These are phyloP conservation scores for Oreochromis mossambicus DNA, from an alignment of 2,797 vertebrate species.

Conservation along the genomic window DNA sequence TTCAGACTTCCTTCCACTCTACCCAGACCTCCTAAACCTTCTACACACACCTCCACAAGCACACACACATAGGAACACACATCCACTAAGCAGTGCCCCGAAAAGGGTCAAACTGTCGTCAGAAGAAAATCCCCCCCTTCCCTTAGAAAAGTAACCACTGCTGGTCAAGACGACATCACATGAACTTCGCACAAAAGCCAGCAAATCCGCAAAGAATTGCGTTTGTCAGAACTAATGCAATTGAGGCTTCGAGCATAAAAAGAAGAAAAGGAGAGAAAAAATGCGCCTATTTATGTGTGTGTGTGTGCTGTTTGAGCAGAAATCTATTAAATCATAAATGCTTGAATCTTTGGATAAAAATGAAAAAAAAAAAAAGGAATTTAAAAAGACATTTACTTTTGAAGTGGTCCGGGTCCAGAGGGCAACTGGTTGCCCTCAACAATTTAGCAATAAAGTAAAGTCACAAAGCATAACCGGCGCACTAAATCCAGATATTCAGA, in stretches of 20 bases:
- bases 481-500: slow-evolving; percentile 30
- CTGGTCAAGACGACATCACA: slow-evolving; percentile 16
- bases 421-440: not conserved
- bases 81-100: slow-evolving; percentile 7
- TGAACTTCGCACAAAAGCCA: slow-evolving; percentile 14
- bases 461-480: slow-evolving; percentile 25
- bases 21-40: slow-evolving; percentile 9
- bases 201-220: not conserved
- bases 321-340: not conserved
- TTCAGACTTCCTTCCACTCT: slow-evolving; percentile 48
- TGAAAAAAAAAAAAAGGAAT: not conserved
- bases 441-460: slow-evolving; percentile 49
- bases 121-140: slow-evolving; percentile 19
- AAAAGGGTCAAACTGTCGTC: slow-evolving; percentile 52
- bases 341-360: not conserved
- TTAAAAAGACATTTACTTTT: not conserved
- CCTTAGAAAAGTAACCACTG: slow-evolving; percentile 22
- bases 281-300: not conserved
- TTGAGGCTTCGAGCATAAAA: not conserved
- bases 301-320: not conserved
- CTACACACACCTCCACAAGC: not conserved
- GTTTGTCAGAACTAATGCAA: not conserved
- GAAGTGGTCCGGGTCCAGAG: not conserved
- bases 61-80: not conserved
- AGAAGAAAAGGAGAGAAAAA: not conserved